Conservation (phyloP, 2,113 vertebrate genomes). For the Mungos mungo region DNA sequence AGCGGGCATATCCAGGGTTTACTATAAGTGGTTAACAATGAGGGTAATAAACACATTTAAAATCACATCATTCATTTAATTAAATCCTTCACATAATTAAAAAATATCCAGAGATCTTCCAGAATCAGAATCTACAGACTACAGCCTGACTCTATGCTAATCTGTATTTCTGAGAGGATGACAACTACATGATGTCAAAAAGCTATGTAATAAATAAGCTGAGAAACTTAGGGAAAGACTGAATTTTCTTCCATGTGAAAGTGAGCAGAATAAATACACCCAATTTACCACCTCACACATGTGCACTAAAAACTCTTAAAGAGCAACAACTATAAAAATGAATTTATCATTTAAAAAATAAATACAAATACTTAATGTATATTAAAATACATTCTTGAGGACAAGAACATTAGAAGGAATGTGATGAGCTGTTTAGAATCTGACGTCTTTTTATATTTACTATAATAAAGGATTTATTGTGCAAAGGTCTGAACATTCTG, state of each 20-base stretch:
- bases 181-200: neutral
- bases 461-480: conserved; percentile 81
- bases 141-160: neutral
- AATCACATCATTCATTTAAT: conserved; percentile 22
- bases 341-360: conserved; percentile 61
- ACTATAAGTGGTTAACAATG: neutral
- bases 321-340: neutral
- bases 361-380: conserved; percentile 37
- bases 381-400: conserved; percentile 54
- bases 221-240: neutral
- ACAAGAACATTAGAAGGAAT: conserved; percentile 63
- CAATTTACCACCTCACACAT: conserved; percentile 1
- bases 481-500: conserved; percentile 79
- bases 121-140: neutral
- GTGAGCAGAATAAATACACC: conserved; percentile 30
- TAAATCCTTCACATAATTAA: neutral
- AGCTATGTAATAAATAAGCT: neutral
- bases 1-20: neutral
- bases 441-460: conserved; percentile 81
- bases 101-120: neutral
- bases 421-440: conserved; percentile 76
- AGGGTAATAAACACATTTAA: neutral
- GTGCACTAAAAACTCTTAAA: neutral
- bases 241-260: neutral
- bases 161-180: neutral